phyloP scores from a whole-genome alignment of 2,797 vertebrate genomes.

The Carduelis carduelis region DNA sequence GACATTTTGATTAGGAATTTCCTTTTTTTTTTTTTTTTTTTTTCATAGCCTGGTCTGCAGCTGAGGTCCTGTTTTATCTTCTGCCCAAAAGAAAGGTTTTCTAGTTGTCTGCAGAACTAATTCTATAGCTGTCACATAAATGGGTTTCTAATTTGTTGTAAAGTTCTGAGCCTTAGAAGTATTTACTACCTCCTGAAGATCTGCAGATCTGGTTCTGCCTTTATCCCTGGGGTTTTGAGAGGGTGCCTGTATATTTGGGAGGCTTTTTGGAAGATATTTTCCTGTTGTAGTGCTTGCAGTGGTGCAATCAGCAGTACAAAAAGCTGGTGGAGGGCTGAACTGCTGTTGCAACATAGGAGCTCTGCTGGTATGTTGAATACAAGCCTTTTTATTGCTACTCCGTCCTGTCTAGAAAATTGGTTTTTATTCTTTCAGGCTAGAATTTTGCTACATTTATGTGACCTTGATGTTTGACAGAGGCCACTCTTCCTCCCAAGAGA shows the following conservation, averaged over 20 bases:
- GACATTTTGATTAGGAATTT: background rate
- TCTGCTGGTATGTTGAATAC: background rate
- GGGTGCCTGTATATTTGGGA: background rate
- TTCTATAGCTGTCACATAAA: background rate
- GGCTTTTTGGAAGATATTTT: background rate
- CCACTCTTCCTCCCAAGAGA: background rate
- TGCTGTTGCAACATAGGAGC: background rate
- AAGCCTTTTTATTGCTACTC: background rate
- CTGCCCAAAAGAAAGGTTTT: background rate
- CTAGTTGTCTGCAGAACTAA: background rate
- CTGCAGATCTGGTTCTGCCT: background rate
- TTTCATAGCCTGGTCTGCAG: background rate
- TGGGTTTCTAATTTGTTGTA: background rate
- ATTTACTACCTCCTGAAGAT: background rate
- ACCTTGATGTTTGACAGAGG: background rate
- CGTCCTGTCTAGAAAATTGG: background rate
- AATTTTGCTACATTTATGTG: background rate
- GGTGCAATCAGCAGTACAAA: background rate
- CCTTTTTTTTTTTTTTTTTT: background rate
- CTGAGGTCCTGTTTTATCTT: background rate
- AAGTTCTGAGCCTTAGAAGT: background rate
- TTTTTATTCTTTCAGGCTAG: background rate
- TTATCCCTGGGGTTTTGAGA: background rate
- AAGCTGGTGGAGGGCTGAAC: background rate
- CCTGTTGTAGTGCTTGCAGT: background rate